Conservation (phyloP, 2,113 vertebrate species). For the Ivindomyrus marchei region DNA sequence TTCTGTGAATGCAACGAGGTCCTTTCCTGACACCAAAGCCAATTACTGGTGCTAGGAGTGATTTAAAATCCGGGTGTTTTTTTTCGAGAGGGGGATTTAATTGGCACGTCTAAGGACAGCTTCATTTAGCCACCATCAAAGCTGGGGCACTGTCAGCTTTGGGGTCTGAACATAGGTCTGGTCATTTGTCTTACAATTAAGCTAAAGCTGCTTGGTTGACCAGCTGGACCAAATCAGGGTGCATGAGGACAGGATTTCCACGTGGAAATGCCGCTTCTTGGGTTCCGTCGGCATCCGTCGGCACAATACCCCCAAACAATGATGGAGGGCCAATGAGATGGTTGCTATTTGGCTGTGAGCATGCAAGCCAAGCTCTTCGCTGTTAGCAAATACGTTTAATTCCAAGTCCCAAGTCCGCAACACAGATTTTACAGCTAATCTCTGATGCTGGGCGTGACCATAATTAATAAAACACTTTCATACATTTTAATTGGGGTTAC, state of each 20-base stretch:
- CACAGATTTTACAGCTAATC: neutral
- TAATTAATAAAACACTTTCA: neutral
- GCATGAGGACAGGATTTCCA: slow-evolving; percentile 10
- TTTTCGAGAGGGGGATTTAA: neutral
- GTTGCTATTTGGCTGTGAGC: neutral
- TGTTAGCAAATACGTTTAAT: neutral
- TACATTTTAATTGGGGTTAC: slow-evolving; percentile 4
- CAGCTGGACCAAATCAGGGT: neutral
- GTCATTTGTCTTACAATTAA: neutral
- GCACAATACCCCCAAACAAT: neutral
- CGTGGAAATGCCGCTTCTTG: neutral
- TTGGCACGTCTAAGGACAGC: neutral
- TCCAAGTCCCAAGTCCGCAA: neutral
- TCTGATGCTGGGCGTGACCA: neutral
- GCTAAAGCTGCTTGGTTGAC: neutral
- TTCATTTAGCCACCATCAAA: neutral
- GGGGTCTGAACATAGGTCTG: neutral
- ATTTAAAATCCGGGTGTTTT: neutral
- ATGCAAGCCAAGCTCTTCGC: neutral
- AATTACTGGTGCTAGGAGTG: neutral
- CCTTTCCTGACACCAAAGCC: neutral
- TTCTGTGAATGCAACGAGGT: neutral
- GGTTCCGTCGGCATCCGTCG: neutral
- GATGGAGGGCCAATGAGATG: neutral
- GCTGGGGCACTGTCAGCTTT: neutral